These are phyloP conservation scores for Pelochelys cantorii DNA, from an alignment of 2,797 vertebrate species.

Conservation along the genomic window DNA sequence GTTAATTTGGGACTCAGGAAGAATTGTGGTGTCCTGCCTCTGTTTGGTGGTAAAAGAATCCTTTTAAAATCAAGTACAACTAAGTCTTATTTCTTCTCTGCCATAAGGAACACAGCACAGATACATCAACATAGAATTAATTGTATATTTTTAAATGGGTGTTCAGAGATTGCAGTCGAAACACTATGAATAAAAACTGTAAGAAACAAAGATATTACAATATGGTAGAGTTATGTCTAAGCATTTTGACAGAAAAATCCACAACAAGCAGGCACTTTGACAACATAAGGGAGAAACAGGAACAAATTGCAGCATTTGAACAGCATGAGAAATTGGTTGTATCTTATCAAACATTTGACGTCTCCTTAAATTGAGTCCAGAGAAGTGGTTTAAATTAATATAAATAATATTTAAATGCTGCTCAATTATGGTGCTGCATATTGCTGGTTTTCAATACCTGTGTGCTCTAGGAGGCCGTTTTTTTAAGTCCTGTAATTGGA, in stretches of 20 bases:
- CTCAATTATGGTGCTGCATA: background rate
- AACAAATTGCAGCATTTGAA: background rate
- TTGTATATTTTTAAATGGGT: background rate
- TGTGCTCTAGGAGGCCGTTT: background rate
- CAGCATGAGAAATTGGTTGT: background rate
- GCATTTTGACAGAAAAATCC: background rate
- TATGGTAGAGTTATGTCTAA: constrained; percentile 1
- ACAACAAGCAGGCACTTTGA: background rate
- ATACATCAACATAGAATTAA: constrained; percentile 26
- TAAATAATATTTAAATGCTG: background rate
- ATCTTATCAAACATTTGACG: background rate
- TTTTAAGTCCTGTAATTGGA: constrained; percentile 18
- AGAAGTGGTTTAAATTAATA: background rate
- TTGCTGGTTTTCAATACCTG: background rate
- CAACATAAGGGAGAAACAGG: background rate
- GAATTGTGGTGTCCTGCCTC: background rate
- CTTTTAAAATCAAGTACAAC: background rate
- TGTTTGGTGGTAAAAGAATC: background rate
- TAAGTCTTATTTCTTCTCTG: background rate
- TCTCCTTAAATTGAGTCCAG: background rate
- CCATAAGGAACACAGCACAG: background rate
- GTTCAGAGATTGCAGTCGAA: too few species aligned
- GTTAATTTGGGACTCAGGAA: too few species aligned
- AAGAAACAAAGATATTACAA: constrained; percentile 18
- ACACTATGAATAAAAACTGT: background rate